Evolutionary conservation across 1,140 invertebrate genomes (phyloP), one percentile per base, ranked within the genome.

Genomic region (Drosophila azteca): DNA sequence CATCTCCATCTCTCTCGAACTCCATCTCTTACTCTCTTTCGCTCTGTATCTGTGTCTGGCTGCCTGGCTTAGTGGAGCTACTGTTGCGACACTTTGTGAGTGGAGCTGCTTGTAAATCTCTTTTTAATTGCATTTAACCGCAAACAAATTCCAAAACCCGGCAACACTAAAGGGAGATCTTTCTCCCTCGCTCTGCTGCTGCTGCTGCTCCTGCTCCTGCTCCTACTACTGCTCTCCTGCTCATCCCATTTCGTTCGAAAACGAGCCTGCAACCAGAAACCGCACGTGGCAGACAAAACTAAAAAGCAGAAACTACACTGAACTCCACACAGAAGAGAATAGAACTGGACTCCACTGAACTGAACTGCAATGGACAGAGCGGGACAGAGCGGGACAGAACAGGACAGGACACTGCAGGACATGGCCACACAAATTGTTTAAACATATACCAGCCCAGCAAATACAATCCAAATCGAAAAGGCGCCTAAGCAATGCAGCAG

Each of bases 51-150:
- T 52, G 6, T 39, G 29, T 58, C 51, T 39, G 29, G 52, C 51
- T 51, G 24, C 41, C 17, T 39, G 24, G 50, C 26, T 41, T 31
- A 22, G 26, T 60, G 50, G 4, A 64, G 68, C 46, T 46, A 51
- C 53, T 77, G 63, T 54, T 57, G 67, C 67, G 67, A 74, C 71
- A 74, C 71, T 74, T 74, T 74, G 26, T 31, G 20, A 22, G 48
- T 50, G 20, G 60, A 65, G 65, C 71, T 76, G 73, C 82, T 87
- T 77, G 82, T 81, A 85, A 85, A 85, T 85, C 81, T 85, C 82
- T 87, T 85, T 85, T 81, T 85, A 85, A 85, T 85, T 85, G 81
- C 81, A 81, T 85, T 85, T 87, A 77, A 75, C 81, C 81, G 59
- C 81, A 85, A 85, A 87, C 81, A 87, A 87, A 83, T 84, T 84